phyloP scores from a whole-genome alignment of 2,888 invertebrate species.

The Hylaea fasciaria region DNA sequence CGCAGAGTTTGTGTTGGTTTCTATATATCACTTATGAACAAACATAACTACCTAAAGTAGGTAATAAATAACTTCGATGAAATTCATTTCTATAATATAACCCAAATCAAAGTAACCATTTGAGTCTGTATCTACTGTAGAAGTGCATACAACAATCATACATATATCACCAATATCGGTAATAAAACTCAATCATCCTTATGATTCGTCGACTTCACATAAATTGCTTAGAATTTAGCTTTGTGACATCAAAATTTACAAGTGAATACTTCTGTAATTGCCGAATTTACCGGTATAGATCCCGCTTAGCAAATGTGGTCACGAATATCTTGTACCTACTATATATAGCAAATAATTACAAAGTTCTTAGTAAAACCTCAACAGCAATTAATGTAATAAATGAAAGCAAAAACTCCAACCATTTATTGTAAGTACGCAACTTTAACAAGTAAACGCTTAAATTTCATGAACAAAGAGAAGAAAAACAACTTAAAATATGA shows the following conservation, averaged over 20 bases:
- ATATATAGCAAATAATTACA: slow-evolving; percentile 18
- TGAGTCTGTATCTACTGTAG: no score
- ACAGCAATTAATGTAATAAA: slow-evolving; percentile 18
- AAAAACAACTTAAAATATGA: no score
- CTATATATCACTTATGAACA: no score
- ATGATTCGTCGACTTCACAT: slow-evolving; percentile 38
- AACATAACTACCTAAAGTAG: no score
- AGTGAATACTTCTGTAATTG: slow-evolving; percentile 21
- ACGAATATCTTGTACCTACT: slow-evolving; percentile 12
- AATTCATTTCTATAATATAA: no score
- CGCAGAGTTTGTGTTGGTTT: no score
- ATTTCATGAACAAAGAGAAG: no score
- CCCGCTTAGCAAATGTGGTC: slow-evolving; percentile 10
- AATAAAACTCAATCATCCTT: slow-evolving; percentile 18
- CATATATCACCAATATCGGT: not conserved
- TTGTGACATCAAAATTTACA: slow-evolving; percentile 37
- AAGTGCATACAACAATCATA: not conserved
- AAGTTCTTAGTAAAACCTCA: slow-evolving; percentile 8
- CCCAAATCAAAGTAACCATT: no score
- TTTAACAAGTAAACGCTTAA: no score
- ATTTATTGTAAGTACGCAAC: no score
- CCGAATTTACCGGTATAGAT: slow-evolving; percentile 10
- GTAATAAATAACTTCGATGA: no score
- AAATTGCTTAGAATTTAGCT: slow-evolving; percentile 32
- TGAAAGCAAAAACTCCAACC: slow-evolving; percentile 9